A percentile compares a stretch with the other conserved stretches of the same genome.
These are phyloP conservation scores for Dolichotis patagonum DNA, from an alignment of 2,113 vertebrate species.

Conservation along the genomic window DNA sequence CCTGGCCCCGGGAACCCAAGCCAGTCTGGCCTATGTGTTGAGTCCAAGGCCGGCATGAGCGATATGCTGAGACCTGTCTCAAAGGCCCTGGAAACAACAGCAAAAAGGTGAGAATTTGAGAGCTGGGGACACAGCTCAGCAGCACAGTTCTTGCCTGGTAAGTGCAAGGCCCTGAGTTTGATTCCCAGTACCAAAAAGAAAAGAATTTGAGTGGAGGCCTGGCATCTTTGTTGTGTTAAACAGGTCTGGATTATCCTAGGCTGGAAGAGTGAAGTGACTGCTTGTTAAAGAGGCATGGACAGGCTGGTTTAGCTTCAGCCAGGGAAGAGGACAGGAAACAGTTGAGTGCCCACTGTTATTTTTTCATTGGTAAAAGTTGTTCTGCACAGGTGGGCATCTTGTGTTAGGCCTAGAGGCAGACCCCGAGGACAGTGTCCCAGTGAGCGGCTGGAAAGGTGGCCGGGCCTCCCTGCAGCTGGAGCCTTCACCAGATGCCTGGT, in stretches of 20 bases:
- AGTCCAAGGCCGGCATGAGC: neutral
- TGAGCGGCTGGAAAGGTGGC: neutral
- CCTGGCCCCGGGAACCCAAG: neutral
- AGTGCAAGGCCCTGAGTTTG: too few species aligned
- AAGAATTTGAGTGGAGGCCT: neutral
- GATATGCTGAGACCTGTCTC: neutral
- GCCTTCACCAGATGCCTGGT: neutral
- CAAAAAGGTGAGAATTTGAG: too few species aligned
- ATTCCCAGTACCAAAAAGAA: too few species aligned
- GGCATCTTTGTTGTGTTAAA: neutral
- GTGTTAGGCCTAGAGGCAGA: neutral
- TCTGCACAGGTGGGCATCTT: neutral
- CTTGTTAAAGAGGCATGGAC: fast-evolving
- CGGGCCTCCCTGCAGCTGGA: neutral
- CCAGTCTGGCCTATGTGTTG: too few species aligned
- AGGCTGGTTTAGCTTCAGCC: neutral
- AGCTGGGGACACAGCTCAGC: too few species aligned
- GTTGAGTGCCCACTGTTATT: neutral
- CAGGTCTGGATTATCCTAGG: neutral
- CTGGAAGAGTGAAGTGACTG: neutral
- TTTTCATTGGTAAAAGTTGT: neutral
- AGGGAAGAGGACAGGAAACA: neutral
- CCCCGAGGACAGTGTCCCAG: neutral
- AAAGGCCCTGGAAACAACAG: neutral
- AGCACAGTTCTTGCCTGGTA: too few species aligned